A percentile compares a stretch with the other conserved stretches of the same genome.
Evolutionary conservation across 2,113 vertebrate species (phyloP).

Genomic region (Haemorhous mexicanus): DNA sequence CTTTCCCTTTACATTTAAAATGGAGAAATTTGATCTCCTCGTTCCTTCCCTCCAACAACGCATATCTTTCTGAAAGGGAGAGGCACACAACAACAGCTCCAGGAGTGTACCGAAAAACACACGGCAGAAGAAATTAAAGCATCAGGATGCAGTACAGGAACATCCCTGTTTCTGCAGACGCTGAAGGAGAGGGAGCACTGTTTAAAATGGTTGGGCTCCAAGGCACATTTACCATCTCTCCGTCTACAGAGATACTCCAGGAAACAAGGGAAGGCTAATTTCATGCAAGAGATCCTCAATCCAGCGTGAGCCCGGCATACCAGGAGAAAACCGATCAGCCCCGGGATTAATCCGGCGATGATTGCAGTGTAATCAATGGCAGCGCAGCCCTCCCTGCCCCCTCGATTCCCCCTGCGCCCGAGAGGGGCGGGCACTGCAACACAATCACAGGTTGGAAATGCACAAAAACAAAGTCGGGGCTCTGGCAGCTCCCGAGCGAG

Average conservation of each 20-base stretch:
- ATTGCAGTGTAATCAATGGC: slow-evolving; percentile 29
- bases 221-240: background rate
- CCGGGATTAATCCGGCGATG: background rate
- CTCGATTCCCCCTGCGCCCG: background rate
- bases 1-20: background rate
- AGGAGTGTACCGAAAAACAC: background rate
- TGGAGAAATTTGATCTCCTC: background rate
- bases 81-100: background rate
- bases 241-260: background rate
- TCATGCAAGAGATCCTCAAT: background rate
- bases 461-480: background rate
- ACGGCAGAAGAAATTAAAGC: background rate
- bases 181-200: background rate
- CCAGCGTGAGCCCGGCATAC: background rate
- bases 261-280: background rate
- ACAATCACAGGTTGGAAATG: slow-evolving; percentile 23
- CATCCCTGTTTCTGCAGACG: background rate
- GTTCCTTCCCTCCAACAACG: background rate
- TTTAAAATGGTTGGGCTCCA: slow-evolving; percentile 26
- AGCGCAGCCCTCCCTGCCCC: background rate
- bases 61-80: background rate
- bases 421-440: slow-evolving; percentile 29
- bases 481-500: background rate
- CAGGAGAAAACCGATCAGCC: background rate
- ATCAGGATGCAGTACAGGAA: background rate